phyloP scores from a whole-genome alignment of 2,888 invertebrate species.

The Byasa hedistus region DNA sequence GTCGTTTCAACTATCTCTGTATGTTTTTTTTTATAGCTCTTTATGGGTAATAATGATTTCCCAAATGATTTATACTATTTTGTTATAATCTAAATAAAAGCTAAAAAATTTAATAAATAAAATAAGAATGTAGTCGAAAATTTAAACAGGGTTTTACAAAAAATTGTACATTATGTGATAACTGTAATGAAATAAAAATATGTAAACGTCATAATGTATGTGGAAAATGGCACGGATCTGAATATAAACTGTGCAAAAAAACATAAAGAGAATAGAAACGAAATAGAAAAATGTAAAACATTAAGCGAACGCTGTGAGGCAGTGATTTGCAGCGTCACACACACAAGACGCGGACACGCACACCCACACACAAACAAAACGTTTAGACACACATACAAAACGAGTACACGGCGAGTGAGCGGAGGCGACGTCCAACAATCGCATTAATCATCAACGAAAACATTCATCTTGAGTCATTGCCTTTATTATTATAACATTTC shows the following conservation, averaged over 20 bases:
- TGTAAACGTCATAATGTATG: neutral
- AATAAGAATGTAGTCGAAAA: neutral
- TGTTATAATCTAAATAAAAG: neutral
- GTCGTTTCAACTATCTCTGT: conserved; percentile 14
- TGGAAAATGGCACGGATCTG: neutral
- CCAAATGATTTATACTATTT: neutral
- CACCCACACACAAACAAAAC: conserved; percentile 21
- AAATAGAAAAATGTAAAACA: conserved; percentile 38
- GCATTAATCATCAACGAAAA: conserved; percentile 36
- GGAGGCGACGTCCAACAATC: conserved; percentile 27
- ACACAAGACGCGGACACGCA: conserved; percentile 9
- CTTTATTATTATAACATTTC: conserved; percentile 31
- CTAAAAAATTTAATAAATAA: neutral
- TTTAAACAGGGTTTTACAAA: neutral
- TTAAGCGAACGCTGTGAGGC: conserved; percentile 39
- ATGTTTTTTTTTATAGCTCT: neutral
- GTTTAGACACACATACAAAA: neutral
- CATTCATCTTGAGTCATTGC: conserved; percentile 32
- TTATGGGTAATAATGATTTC: neutral
- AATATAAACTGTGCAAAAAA: conserved; percentile 16
- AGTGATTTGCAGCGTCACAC: conserved; percentile 26
- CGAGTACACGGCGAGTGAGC: neutral
- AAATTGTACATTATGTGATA: neutral
- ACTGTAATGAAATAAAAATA: neutral
- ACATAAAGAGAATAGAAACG: conserved; percentile 38